Percentiles rank a stretch among this genome's conserved stretches.
phyloP scores from a whole-genome alignment of 2,888 invertebrate species.

The Agrochola litura region DNA sequence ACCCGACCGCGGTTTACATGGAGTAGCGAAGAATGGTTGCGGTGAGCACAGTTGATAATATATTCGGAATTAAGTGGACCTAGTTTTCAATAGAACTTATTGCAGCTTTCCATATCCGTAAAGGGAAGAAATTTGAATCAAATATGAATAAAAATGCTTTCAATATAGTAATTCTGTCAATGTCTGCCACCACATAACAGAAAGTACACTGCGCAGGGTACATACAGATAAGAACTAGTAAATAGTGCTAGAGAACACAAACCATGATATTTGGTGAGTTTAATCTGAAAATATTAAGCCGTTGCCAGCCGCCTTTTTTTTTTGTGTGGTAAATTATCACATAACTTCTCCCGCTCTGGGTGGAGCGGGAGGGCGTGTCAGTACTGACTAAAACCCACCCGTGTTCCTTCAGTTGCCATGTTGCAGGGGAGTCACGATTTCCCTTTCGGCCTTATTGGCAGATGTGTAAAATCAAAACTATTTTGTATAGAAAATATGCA shows the following conservation, averaged over 20 bases:
- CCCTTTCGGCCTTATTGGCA: too few relatives aligned
- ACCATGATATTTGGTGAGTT: not conserved
- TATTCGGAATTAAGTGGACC: not conserved
- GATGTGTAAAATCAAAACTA: too few relatives aligned
- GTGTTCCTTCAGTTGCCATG: too few relatives aligned
- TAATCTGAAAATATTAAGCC: not conserved
- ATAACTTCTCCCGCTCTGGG: too few relatives aligned
- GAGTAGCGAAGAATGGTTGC: conserved; percentile 38
- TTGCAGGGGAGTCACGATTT: too few relatives aligned
- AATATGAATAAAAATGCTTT: not conserved
- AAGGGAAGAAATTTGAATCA: not conserved
- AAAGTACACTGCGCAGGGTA: not conserved
- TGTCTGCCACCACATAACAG: not conserved
- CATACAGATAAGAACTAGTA: not conserved
- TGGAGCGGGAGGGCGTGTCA: too few relatives aligned
- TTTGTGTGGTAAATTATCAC: too few relatives aligned
- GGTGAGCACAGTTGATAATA: conserved; percentile 33
- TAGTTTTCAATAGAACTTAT: not conserved
- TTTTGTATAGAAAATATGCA: too few relatives aligned
- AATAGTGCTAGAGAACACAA: not conserved
- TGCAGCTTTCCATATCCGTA: not conserved
- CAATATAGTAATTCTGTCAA: not conserved
- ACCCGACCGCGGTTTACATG: conserved; percentile 68
- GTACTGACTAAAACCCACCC: too few relatives aligned
- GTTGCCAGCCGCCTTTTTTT: too few relatives aligned